Base-by-base conservation (phyloP, 2,797 vertebrate species). In the Capromys pilorides region DNA sequence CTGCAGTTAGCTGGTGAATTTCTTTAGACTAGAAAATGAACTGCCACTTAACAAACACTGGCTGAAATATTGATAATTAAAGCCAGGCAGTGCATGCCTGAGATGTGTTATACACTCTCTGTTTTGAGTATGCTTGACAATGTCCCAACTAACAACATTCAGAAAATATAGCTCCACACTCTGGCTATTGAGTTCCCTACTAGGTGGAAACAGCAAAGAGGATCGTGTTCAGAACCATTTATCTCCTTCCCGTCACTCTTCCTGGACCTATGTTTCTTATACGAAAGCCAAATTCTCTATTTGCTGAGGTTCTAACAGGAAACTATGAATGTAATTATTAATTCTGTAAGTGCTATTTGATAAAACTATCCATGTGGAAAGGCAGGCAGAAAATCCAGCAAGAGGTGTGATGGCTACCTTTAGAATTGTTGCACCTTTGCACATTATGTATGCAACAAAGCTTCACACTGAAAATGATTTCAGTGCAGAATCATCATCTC, bases 1-100 rank as follows among this genome's bases (percentile, higher is more conserved):
- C 81, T 84, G 71, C 89, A 95, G 92, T 90, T 94, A 83, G 41
- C 11, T 88, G 96, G 95, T 95, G 82, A 96, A 83, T 78, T 94
- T 95, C 86, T 94, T 71, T 36, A 36, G 90, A 92, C 95, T 5
- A 88, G 62, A 93, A 90, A 94, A 88, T 81, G 61, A 96, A 82
- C 62, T 93, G 77, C 45, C 82, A 66, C 85, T 92, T 94, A 95
- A 89, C 90, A 95, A 95, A 95, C 82, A 88, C n/a, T 64, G 87
- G 14, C 28, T 64, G 39, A 61, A 95, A 90, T 61, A 41, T 5
- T 85, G 54, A 86, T 87, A 77, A 69, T 8, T 94, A 69, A 94
- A 75, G 61, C 18, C 33, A 22, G 51, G n/a, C 49, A 69, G 90
- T 57, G 31, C 6, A 57, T 62, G 54, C 49, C 78, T 73, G 64